phyloP scores from a whole-genome alignment of 2,888 invertebrate genomes.

The Amaurobius ferox region DNA sequence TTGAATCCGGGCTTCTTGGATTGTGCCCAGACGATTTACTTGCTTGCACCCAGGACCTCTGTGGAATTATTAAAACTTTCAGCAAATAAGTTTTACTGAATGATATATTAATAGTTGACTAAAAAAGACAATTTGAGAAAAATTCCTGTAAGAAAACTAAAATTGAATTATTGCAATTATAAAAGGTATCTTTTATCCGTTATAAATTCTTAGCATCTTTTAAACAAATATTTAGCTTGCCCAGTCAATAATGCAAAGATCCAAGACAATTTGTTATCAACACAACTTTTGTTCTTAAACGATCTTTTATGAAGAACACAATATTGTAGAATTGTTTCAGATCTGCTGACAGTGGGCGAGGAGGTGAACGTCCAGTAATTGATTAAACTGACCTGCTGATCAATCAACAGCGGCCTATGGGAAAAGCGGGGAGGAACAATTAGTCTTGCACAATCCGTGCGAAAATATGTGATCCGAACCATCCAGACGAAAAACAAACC shows the following conservation, averaged over 20 bases:
- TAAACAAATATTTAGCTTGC: too few relatives aligned
- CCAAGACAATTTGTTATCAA: not conserved
- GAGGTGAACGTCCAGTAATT: conserved; percentile 63
- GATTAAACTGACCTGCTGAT: conserved; percentile 48
- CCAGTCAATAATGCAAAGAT: not conserved
- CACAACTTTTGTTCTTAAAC: not conserved
- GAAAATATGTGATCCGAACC: conserved; percentile 15
- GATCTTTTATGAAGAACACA: not conserved
- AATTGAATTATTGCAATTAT: too few relatives aligned
- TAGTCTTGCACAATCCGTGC: conserved; percentile 27
- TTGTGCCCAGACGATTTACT: too few relatives aligned
- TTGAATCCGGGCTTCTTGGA: too few relatives aligned
- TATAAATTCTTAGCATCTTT: too few relatives aligned
- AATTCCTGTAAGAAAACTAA: too few relatives aligned
- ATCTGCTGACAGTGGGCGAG: not conserved
- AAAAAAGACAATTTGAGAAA: too few relatives aligned
- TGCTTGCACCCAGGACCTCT: too few relatives aligned
- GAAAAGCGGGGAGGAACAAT: conserved; percentile 33
- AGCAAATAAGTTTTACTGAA: too few relatives aligned
- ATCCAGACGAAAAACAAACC: conserved; percentile 17
- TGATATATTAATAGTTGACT: too few relatives aligned
- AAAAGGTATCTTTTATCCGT: too few relatives aligned
- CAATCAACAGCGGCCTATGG: conserved; percentile 37
- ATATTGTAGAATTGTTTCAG: not conserved
- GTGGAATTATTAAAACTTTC: too few relatives aligned